These are phyloP conservation scores for Pholis gunnellus DNA, from an alignment of 2,113 vertebrate genomes.

Conservation along the genomic window DNA sequence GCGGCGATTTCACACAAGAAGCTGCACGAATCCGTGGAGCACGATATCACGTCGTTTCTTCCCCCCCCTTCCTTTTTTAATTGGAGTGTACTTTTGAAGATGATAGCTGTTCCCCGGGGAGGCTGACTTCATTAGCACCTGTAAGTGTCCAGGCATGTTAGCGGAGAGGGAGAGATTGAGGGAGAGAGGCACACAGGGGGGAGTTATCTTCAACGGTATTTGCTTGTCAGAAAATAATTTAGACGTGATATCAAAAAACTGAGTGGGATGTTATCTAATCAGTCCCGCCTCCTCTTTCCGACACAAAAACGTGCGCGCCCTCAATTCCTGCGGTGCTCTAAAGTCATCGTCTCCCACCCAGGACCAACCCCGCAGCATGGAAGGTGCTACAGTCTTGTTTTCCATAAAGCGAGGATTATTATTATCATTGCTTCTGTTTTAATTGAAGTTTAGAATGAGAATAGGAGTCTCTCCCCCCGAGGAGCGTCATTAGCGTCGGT, in stretches of 20 bases:
- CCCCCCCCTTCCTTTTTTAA: constrained; percentile 38
- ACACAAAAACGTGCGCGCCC: background rate
- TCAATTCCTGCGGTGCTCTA: background rate
- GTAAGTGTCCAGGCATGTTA: constrained; percentile 52
- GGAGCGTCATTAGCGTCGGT: constrained; percentile 37
- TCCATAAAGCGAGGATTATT: constrained; percentile 6
- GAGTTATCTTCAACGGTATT: background rate
- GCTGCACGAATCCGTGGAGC: constrained; percentile 12
- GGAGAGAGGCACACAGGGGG: background rate
- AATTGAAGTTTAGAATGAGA: constrained; percentile 37
- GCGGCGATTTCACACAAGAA: constrained; percentile 7
- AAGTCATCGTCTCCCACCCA: background rate
- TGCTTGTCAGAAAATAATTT: background rate
- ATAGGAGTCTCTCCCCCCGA: background rate
- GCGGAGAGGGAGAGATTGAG: constrained; percentile 1
- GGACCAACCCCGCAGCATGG: background rate
- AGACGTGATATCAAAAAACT: background rate
- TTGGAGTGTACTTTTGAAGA: constrained; percentile 70
- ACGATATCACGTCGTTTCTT: constrained; percentile 39
- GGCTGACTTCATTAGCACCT: constrained; percentile 67
- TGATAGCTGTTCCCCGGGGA: constrained; percentile 46
- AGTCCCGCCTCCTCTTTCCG: background rate
- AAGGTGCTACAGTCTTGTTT: constrained; percentile 6
- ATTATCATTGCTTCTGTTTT: constrained; percentile 4
- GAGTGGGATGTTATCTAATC: background rate